Conservation (phyloP, 2,888 invertebrate species). For the Lycia hirtaria region DNA sequence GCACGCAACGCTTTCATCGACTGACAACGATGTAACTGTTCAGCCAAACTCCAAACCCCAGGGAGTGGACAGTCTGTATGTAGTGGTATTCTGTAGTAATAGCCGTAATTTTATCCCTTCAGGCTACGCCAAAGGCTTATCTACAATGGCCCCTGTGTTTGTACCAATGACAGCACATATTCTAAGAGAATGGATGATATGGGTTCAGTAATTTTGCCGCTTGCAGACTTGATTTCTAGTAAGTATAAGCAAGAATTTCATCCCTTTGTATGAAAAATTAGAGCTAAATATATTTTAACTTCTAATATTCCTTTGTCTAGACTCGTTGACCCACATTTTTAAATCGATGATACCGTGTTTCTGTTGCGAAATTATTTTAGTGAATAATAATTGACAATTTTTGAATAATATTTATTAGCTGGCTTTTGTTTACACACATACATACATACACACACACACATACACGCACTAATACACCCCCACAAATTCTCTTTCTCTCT, state of each 20-base stretch:
- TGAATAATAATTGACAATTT: too few species aligned
- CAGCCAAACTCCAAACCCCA: too few species aligned
- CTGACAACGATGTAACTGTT: too few species aligned
- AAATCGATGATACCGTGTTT: background rate
- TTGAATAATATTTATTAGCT: too few species aligned
- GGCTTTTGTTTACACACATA: too few species aligned
- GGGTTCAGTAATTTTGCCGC: constrained; percentile 5
- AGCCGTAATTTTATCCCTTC: background rate
- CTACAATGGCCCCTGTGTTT: background rate
- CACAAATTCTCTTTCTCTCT: too few species aligned
- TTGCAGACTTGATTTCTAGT: background rate
- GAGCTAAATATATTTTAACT: background rate
- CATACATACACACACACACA: too few species aligned
- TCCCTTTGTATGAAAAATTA: background rate
- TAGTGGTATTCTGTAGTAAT: background rate
- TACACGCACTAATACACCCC: too few species aligned
- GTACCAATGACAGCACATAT: constrained; percentile 8
- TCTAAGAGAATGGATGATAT: constrained; percentile 3
- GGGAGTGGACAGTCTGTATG: too few species aligned
- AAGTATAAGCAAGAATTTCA: background rate
- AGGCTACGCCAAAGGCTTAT: background rate
- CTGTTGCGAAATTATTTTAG: background rate
- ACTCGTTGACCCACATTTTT: constrained; percentile 2
- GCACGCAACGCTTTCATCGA: too few species aligned
- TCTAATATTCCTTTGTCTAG: constrained; percentile 1